A percentile compares a stretch with the other conserved stretches of the same genome.
These are phyloP conservation scores for Teleogryllus oceanicus DNA, from an alignment of 2,888 invertebrate genomes.

Conservation along the genomic window DNA sequence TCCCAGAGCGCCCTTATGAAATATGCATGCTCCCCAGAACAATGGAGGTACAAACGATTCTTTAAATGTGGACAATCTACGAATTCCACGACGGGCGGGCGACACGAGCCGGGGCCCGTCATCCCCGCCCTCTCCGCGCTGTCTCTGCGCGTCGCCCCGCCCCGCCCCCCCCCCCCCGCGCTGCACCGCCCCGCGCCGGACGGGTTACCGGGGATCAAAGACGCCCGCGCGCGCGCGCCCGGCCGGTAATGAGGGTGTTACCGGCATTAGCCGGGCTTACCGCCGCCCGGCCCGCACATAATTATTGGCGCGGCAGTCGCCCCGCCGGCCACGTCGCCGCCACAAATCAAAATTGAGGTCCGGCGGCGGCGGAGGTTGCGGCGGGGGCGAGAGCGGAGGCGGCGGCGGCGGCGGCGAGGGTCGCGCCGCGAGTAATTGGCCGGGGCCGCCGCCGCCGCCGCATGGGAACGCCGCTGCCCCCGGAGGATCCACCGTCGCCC, in stretches of 20 bases:
- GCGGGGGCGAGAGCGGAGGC: background rate
- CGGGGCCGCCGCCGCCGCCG: background rate
- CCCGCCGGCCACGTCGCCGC: conserved; percentile 1
- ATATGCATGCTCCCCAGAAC: conserved; percentile 8
- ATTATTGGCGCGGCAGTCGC: conserved; percentile 6
- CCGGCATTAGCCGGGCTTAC: conserved; percentile 4
- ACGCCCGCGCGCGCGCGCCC: background rate
- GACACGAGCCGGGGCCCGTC: too few relatives aligned
- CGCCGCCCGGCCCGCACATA: conserved; percentile 18
- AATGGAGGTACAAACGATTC: background rate
- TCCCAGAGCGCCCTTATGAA: background rate
- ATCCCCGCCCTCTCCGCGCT: too few relatives aligned
- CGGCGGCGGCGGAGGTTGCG: background rate
- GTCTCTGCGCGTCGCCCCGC: too few relatives aligned
- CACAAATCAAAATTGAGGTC: conserved; percentile 18
- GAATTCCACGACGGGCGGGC: background rate
- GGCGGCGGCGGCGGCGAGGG: background rate
- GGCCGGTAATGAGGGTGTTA: conserved; percentile 7
- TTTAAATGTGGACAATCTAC: conserved; percentile 18
- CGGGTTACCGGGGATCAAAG: background rate
- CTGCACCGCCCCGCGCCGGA: background rate
- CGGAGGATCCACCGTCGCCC: background rate
- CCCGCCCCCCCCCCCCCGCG: background rate
- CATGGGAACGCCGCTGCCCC: background rate
- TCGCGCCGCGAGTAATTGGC: background rate